Evolutionary conservation across 2,113 vertebrate species (phyloP).

Genomic region (Chlorodrepanis virens): DNA sequence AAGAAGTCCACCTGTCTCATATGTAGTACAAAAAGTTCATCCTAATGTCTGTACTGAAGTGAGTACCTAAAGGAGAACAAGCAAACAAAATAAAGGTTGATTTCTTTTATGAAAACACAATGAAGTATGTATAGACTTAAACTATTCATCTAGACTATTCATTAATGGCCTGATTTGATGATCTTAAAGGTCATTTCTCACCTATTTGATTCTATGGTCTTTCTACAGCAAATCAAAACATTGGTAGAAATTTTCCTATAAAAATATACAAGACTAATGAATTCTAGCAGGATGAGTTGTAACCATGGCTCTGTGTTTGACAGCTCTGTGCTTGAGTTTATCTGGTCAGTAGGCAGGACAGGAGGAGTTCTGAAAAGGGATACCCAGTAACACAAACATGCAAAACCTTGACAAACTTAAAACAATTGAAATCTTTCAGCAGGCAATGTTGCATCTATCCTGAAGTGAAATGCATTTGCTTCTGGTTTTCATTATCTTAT

Average conservation of each 20-base stretch:
- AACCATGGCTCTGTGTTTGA: not conserved
- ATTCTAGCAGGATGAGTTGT: not conserved
- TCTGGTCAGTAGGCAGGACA: not conserved
- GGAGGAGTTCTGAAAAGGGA: not conserved
- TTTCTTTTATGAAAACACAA: not conserved
- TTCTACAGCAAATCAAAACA: not conserved
- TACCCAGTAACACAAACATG: not conserved
- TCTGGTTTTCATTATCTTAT: not conserved
- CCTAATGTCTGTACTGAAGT: not conserved
- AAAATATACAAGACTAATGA: not conserved
- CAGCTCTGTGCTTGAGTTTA: not conserved
- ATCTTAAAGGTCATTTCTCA: not conserved
- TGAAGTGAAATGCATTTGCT: not conserved
- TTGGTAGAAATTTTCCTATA: not conserved
- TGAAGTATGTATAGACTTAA: not conserved
- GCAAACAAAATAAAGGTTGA: not conserved
- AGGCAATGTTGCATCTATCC: not conserved
- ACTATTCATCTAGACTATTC: not conserved
- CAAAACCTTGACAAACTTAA: not conserved
- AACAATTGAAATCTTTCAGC: not conserved
- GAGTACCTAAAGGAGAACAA: not conserved
- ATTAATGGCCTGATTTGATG: not conserved
- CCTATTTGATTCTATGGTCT: rapidly evolving
- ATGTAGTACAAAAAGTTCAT: not conserved
- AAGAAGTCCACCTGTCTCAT: not conserved